Evolutionary conservation across 2,797 vertebrate genomes (phyloP), one percentile per base, ranked within the genome.

Genomic region (Chelonia mydas): DNA sequence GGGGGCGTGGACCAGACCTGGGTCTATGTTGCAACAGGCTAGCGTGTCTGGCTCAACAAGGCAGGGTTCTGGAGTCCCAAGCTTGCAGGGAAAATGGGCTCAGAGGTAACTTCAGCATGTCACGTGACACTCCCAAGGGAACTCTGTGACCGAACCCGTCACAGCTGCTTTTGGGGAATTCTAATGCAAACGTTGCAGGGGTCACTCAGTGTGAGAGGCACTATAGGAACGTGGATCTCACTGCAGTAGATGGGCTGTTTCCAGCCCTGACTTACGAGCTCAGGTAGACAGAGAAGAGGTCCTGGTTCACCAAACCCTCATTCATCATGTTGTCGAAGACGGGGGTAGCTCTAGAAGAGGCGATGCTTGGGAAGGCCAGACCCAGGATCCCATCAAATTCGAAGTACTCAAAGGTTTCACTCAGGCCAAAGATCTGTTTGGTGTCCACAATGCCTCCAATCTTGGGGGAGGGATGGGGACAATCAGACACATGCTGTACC

Each of bases 271-370:
- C 97, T 97, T 87, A 98, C 97, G 85, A 31, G 90, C 95, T 97
- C 55, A 98, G 89, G 91, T 96, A 98, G 85, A 98, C 96, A 1
- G 97, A 97, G 87, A 98, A 98, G 72, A 98, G 97, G 41, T 97
- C 95, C 84, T 97, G 90, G 21, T 97, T 96, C 50, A 98, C 53
- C 78, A 98, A 91, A 3, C 93, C 83, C 76, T 98, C 90, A 17
- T 80, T 80, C 97, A 97, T 97, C 68, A 97, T 97, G 95, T 97
- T 98, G 95, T 98, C 97, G 37, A 98, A 98, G 47, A 98, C 96
- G 0, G 97, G 97, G 1, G 96, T 97, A 55, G 97, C 97, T 4
- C 91, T 83, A 0, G 97, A 97, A 78, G 94, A n/a, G 11, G 97
- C 7, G 4, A 98, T 83, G 83, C 80, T 92, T 83, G 97, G 97